Evolutionary conservation across 2,888 invertebrate species (phyloP).

Genomic region (Lycia hirtaria): DNA sequence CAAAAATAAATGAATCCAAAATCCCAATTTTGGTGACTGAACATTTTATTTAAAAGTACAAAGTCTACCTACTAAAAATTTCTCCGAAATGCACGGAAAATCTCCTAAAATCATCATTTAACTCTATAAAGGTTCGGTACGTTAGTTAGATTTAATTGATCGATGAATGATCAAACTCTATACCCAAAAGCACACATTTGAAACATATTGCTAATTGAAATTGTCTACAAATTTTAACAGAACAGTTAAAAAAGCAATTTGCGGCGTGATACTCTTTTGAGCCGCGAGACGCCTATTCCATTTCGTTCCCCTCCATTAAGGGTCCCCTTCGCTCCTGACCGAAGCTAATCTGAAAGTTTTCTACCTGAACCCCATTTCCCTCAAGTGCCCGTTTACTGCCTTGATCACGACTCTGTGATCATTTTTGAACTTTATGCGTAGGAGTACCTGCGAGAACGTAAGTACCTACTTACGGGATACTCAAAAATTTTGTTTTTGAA

Average conservation of each 20-base stretch:
- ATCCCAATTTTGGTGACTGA: too few species aligned
- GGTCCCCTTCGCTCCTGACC: conserved; percentile 39
- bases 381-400: conserved; percentile 61
- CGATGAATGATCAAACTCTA: conserved; percentile 40
- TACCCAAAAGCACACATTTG: conserved; percentile 58
- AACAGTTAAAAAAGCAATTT: conserved; percentile 60
- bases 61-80: too few species aligned
- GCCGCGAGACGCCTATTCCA: conserved; percentile 51
- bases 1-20: too few species aligned
- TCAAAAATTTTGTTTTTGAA: conserved; percentile 33
- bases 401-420: conserved; percentile 56
- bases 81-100: too few species aligned
- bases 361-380: conserved; percentile 62
- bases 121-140: too few species aligned
- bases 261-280: conserved; percentile 48
- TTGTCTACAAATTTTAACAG: conserved; percentile 50
- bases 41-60: too few species aligned
- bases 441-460: conserved; percentile 12
- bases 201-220: conserved; percentile 44
- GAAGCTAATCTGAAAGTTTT: conserved; percentile 46
- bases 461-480: conserved; percentile 30
- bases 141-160: conserved; percentile 14
- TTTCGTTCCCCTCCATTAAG: conserved; percentile 54
- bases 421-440: conserved; percentile 54
- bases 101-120: too few species aligned